These are phyloP conservation scores for Phalanger gymnotis DNA, from an alignment of 2,797 vertebrate genomes.

Conservation along the genomic window DNA sequence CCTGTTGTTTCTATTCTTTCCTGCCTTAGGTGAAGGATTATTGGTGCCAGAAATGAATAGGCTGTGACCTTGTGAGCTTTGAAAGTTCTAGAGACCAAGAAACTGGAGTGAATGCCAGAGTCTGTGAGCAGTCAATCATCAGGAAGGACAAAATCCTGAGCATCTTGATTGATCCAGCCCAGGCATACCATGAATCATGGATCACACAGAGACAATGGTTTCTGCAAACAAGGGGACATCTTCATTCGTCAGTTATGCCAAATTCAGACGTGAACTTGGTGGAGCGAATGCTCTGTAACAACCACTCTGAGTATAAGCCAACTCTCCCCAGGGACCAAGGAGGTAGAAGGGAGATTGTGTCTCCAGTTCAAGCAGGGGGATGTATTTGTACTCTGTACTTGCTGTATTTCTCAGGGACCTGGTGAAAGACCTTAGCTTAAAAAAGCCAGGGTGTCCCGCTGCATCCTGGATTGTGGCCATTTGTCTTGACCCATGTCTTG, in stretches of 20 bases:
- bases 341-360: neutral
- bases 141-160: neutral
- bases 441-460: neutral
- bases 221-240: neutral
- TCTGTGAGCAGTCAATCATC: neutral
- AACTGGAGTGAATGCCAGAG: neutral
- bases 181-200: neutral
- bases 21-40: neutral
- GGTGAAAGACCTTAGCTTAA: neutral
- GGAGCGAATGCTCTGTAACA: neutral
- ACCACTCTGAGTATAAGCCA: neutral
- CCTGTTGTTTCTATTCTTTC: neutral
- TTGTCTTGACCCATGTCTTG: neutral
- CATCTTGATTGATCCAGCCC: neutral
- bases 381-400: neutral
- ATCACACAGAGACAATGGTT: neutral
- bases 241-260: neutral
- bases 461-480: neutral
- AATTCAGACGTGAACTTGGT: neutral
- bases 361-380: neutral
- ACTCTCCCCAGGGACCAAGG: neutral
- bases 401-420: neutral
- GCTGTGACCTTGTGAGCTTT: neutral
- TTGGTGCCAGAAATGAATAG: neutral
- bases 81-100: neutral